Base-by-base conservation (phyloP, 2,888 invertebrate genomes). In the Melanophora roralis region DNA sequence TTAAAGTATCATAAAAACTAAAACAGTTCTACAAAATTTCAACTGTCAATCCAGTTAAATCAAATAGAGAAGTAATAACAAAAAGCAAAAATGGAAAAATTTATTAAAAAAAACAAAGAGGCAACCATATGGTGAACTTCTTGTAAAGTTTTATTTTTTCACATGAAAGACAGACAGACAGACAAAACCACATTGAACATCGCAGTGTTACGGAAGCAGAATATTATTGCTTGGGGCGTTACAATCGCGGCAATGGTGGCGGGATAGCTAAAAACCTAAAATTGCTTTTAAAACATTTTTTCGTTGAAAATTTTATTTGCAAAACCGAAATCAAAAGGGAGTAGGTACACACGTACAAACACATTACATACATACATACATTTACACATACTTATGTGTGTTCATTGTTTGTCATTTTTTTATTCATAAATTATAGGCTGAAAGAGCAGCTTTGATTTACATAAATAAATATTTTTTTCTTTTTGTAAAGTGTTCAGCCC, bases 31-130 rank as follows among this genome's bases (percentile, higher is more conserved):
- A 77, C 64, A 40, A 16, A 27, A 67, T 74, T 75, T 62, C 60
- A 47, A 69, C 53, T 72, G 71, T 77, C 69, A 71, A 69, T 77
- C 71, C 27, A 53, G 36, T 51, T 45, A 45, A 62, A 72, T 38
- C 36, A n/a, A 55, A 3, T 16, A 65, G 7, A 45, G 34, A 21
- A 53, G 27, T 16, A 59, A 36, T 8, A 65, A 34, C 0, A 43
- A 21, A 2, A 11, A 11, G 19, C 9, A 47, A 47, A 21, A 45
- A 19, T 19, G 21, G 19, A 71, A 27, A 51, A 71, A 34, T 59
- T n/a, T n/a, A n/a, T n/a, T n/a, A n/a, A n/a, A 49, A 47, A n/a
- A n/a, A 49, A 49, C 14, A 16, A 21, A 34, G 21, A 11, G 55
- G 47, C 47, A 60, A 51, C 9, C 27, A 51, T 62, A 60, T 60